Conservation (phyloP, 2,888 invertebrate genomes). For the Mechanitis mazaeus region DNA sequence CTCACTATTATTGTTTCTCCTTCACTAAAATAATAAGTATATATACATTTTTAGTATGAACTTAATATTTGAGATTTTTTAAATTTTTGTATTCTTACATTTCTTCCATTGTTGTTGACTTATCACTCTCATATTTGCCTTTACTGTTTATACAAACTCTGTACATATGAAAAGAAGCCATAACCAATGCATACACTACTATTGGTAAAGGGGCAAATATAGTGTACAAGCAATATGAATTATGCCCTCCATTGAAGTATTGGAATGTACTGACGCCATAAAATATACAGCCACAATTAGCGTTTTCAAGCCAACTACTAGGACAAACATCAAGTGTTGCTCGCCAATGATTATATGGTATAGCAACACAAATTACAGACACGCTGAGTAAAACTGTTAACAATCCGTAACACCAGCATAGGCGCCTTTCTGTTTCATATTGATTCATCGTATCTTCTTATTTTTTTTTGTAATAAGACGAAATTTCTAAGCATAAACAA, state of each 20-base stretch:
- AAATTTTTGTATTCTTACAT: conserved; percentile 51
- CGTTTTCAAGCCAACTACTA: conserved; percentile 72
- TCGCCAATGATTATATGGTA: conserved; percentile 83
- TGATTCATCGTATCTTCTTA: conserved; percentile 51
- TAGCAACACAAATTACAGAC: conserved; percentile 71
- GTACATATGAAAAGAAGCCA: conserved; percentile 82
- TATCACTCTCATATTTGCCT: conserved; percentile 72
- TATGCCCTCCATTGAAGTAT: conserved; percentile 80
- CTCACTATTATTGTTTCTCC: conserved; percentile 81
- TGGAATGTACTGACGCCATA: conserved; percentile 78
- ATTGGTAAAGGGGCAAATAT: conserved; percentile 81
- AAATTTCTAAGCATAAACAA: no score
- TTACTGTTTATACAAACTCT: conserved; percentile 79
- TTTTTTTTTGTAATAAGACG: no score
- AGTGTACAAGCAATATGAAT: conserved; percentile 81
- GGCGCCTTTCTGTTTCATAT: conserved; percentile 56
- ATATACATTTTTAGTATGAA: not conserved
- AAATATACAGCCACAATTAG: conserved; percentile 82
- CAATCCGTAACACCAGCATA: conserved; percentile 58
- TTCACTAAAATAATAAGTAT: conserved; percentile 67
- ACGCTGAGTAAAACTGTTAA: conserved; percentile 49
- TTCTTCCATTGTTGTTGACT: conserved; percentile 66
- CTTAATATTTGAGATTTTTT: not conserved
- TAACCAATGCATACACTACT: conserved; percentile 78
- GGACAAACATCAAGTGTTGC: conserved; percentile 80